Percentiles rank a stretch among this genome's conserved stretches.
Evolutionary conservation across 2,113 vertebrate species (phyloP).

Genomic region (Grantiella picta): DNA sequence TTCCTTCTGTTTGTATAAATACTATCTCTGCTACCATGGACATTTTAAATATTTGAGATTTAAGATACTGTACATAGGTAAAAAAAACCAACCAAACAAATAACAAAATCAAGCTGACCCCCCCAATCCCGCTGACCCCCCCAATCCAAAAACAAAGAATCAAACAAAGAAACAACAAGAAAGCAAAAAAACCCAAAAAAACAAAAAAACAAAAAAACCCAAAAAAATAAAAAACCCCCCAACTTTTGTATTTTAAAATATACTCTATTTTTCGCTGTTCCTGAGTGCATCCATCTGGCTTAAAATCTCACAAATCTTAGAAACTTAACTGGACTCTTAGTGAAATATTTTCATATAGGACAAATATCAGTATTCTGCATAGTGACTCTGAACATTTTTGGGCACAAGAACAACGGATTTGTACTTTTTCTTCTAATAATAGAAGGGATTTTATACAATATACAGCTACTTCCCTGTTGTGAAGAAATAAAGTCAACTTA

Average conservation of each 20-base stretch:
- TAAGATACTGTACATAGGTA: not conserved
- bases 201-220: not conserved
- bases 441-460: not conserved
- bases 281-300: not conserved
- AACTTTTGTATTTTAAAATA: not conserved
- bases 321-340: not conserved
- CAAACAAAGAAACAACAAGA: not conserved
- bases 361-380: not conserved
- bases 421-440: not conserved
- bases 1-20: not conserved
- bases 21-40: not conserved
- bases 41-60: not conserved
- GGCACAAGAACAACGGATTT: not conserved
- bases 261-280: not conserved
- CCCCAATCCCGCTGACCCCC: no score
- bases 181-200: not conserved
- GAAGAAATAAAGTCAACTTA: not conserved
- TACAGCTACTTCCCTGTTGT: not conserved
- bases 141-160: no score
- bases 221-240: not conserved
- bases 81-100: rapidly evolving
- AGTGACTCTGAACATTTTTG: not conserved
- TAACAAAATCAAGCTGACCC: not conserved
- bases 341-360: not conserved
- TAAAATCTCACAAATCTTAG: not conserved